Conservation (phyloP, 2,113 vertebrate species). For the Hydrolagus affinis region DNA sequence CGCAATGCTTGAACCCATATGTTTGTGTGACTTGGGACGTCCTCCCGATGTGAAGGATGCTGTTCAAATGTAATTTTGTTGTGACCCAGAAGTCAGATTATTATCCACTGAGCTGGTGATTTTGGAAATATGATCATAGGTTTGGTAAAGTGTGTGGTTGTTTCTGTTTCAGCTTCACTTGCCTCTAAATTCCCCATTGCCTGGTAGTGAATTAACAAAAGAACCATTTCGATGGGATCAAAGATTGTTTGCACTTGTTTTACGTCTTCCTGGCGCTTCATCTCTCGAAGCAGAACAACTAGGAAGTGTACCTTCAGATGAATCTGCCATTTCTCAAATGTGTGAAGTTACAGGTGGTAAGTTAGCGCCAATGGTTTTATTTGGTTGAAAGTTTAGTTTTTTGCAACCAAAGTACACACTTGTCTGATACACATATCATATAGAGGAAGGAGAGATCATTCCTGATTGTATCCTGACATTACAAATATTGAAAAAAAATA, state of each 20-base stretch:
- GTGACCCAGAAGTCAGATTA: background rate
- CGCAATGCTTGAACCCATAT: too few relatives aligned
- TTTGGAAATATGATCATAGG: background rate
- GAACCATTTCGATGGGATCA: conserved; percentile 98
- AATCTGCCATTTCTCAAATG: conserved; percentile 96
- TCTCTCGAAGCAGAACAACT: conserved; percentile 83
- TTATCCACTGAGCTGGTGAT: background rate
- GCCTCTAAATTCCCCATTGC: conserved; percentile 85
- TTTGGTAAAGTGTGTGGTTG: background rate
- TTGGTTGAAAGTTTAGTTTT: too few relatives aligned
- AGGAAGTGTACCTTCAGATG: conserved; percentile 88
- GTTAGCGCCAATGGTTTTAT: background rate
- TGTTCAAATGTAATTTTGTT: too few relatives aligned
- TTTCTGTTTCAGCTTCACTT: conserved; percentile 68
- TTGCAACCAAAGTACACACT: too few relatives aligned
- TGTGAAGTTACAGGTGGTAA: conserved; percentile 97
- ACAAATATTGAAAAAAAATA: background rate
- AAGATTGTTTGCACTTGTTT: conserved; percentile 86
- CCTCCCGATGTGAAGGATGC: too few relatives aligned
- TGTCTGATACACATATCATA: too few relatives aligned
- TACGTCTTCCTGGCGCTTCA: conserved; percentile 82
- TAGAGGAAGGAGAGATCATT: too few relatives aligned
- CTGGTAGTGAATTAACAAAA: conserved; percentile 95
- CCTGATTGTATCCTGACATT: background rate
- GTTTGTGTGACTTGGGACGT: too few relatives aligned